phyloP scores from a whole-genome alignment of 2,113 vertebrate species.

The Tretioscincus oriximinensis region DNA sequence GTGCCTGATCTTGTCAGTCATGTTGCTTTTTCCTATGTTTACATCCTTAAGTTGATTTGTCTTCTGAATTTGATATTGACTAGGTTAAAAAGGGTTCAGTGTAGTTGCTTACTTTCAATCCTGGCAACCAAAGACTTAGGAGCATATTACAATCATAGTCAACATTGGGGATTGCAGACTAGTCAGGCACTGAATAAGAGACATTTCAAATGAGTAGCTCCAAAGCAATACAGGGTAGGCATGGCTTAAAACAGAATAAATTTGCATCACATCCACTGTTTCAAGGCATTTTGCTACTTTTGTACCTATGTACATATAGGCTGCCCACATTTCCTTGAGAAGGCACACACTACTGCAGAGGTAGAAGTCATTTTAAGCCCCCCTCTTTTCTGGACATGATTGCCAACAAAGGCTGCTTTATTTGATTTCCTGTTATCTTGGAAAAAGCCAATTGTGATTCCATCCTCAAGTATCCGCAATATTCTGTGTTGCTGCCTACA shows the following conservation, averaged over 20 bases:
- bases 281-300: not conserved
- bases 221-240: not conserved
- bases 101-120: not conserved
- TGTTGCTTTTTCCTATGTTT: not conserved
- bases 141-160: not conserved
- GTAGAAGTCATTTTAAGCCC: not conserved
- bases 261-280: not conserved
- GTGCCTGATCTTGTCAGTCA: too few species aligned
- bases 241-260: not conserved
- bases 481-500: too few species aligned
- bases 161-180: not conserved
- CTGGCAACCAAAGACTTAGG: not conserved
- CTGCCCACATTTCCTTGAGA: not conserved
- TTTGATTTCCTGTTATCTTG: too few species aligned
- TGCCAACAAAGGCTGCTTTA: not conserved
- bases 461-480: too few species aligned
- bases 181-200: not conserved
- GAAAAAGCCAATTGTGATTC: too few species aligned
- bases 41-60: not conserved
- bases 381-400: too few species aligned
- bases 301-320: constrained; percentile 6
- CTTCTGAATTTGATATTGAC: not conserved
- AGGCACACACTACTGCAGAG: not conserved
- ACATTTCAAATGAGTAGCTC: not conserved
- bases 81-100: not conserved